Percentiles rank a stretch among this genome's conserved stretches.
These are phyloP conservation scores for Episyrphus balteatus DNA, from an alignment of 1,140 invertebrate species.

Conservation along the genomic window DNA sequence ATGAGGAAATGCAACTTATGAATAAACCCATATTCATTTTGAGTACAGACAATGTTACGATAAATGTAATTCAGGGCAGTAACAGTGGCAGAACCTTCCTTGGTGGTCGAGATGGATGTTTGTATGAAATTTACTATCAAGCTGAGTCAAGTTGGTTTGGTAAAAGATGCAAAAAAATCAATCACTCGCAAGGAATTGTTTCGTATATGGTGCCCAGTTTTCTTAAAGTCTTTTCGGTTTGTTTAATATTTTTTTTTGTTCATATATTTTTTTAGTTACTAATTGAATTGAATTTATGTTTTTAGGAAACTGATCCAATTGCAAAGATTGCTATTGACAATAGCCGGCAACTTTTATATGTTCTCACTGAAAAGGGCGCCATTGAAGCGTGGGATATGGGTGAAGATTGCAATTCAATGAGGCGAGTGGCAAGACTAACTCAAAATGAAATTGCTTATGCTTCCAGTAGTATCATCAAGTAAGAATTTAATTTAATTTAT, in stretches of 20 bases:
- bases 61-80: slow-evolving; percentile 73
- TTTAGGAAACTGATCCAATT: slow-evolving; percentile 80
- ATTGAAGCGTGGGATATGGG: slow-evolving; percentile 87
- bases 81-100: slow-evolving; percentile 84
- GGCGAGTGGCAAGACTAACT: slow-evolving; percentile 61
- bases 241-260: neutral
- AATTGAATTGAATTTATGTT: slow-evolving; percentile 35
- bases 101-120: slow-evolving; percentile 84
- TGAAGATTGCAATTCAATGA: slow-evolving; percentile 57
- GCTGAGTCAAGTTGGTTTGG: slow-evolving; percentile 86
- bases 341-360: slow-evolving; percentile 80
- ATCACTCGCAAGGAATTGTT: slow-evolving; percentile 79
- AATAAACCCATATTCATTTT: slow-evolving; percentile 88
- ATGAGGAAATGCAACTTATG: slow-evolving; percentile 81
- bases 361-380: slow-evolving; percentile 69
- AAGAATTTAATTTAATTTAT: slow-evolving; percentile 12
- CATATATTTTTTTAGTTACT: neutral
- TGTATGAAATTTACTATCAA: slow-evolving; percentile 95
- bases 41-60: slow-evolving; percentile 81
- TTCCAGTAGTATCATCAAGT: slow-evolving; percentile 47
- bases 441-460: slow-evolving; percentile 66
- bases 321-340: slow-evolving; percentile 86
- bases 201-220: slow-evolving; percentile 90
- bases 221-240: slow-evolving; percentile 49
- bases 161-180: slow-evolving; percentile 88